These are phyloP conservation scores for Hydropotes inermis DNA, from an alignment of 2,113 vertebrate genomes.

Conservation along the genomic window DNA sequence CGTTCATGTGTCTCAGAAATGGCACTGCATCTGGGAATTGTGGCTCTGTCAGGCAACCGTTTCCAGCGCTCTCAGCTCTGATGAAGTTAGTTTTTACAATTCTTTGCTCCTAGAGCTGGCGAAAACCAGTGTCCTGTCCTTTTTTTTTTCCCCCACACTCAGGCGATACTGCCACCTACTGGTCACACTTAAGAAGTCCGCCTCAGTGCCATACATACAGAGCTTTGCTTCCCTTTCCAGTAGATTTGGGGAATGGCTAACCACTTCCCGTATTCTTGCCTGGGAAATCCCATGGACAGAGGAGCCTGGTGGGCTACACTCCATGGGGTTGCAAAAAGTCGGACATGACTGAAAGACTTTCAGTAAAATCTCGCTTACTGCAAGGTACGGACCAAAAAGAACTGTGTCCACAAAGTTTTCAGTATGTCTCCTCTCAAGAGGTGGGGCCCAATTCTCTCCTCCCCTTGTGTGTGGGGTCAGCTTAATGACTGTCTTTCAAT, in stretches of 20 bases:
- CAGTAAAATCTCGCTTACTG: background rate
- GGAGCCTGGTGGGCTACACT: background rate
- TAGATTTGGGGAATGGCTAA: background rate
- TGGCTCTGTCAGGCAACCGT: background rate
- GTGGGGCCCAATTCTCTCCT: background rate
- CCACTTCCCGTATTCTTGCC: background rate
- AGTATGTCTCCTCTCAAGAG: background rate
- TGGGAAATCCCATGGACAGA: background rate
- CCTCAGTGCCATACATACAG: background rate
- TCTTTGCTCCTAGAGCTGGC: background rate
- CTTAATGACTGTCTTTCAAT: background rate
- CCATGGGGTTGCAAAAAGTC: background rate
- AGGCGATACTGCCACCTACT: conserved; percentile 54
- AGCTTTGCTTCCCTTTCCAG: background rate
- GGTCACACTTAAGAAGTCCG: background rate
- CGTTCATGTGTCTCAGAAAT: background rate
- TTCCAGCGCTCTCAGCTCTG: background rate
- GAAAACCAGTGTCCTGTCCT: background rate
- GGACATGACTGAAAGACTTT: background rate
- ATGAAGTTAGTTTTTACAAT: background rate
- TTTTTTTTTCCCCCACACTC: background rate
- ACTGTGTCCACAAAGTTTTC: background rate
- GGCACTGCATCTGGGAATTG: background rate
- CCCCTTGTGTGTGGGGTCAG: background rate
- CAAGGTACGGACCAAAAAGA: background rate